phyloP scores from a whole-genome alignment of 1,140 invertebrate species.

The Euwallacea fornicatus region DNA sequence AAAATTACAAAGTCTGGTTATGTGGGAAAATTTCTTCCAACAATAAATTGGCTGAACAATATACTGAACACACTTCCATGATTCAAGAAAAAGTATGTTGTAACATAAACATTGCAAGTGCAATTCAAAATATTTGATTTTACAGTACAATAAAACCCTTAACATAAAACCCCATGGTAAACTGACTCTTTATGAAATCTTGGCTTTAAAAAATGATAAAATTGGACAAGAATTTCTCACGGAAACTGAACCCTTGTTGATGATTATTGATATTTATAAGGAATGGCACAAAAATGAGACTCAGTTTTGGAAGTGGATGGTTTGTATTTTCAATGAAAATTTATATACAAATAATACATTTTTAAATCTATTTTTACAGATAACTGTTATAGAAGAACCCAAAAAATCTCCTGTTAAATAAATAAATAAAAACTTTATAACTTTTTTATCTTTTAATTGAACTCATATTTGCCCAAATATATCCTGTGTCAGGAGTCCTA shows the following conservation, averaged over 20 bases:
- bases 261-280: slow-evolving; percentile 9
- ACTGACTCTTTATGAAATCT: slow-evolving; percentile 28
- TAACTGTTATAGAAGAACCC: neutral
- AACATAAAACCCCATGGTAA: slow-evolving; percentile 22
- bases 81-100: slow-evolving; percentile 27
- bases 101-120: neutral
- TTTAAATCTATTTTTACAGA: neutral
- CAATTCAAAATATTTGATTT: slow-evolving; percentile 14
- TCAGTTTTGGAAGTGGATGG: slow-evolving; percentile 36
- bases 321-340: slow-evolving; percentile 2
- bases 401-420: slow-evolving; percentile 1
- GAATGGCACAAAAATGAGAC: slow-evolving; percentile 32
- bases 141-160: slow-evolving; percentile 23
- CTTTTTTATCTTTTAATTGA: slow-evolving; percentile 27
- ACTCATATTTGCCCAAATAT: slow-evolving; percentile 65
- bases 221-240: slow-evolving; percentile 18
- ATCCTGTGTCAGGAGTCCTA: slow-evolving; percentile 60
- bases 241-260: slow-evolving; percentile 16
- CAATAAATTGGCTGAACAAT: slow-evolving; percentile 20
- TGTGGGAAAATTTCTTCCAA: slow-evolving; percentile 23
- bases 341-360: too few species aligned
- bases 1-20: slow-evolving; percentile 31
- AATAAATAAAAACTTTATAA: slow-evolving; percentile 9
- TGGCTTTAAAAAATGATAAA: slow-evolving; percentile 20
- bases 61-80: slow-evolving; percentile 18